Evolutionary conservation across 2,113 vertebrate genomes (phyloP).

Genomic region (Platycercus adscitus): DNA sequence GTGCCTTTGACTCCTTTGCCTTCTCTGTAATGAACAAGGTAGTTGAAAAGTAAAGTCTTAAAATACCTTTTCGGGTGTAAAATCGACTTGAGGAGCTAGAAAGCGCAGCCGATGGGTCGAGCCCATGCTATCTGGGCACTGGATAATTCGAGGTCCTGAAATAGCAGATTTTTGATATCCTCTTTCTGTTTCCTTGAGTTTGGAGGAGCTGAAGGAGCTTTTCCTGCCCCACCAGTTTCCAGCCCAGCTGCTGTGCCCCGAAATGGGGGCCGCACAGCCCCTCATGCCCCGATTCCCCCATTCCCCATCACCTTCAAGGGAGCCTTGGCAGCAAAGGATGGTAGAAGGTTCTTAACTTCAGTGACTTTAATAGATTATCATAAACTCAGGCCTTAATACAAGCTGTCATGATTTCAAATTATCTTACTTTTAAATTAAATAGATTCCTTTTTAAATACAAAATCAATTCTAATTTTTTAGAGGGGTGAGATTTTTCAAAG

Average conservation of each 20-base stretch:
- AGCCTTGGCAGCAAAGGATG: neutral
- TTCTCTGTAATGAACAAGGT: neutral
- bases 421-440: constrained; percentile 68
- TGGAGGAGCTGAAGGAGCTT: neutral
- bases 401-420: constrained; percentile 64
- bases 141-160: neutral
- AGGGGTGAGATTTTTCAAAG: constrained; percentile 64
- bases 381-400: constrained; percentile 53
- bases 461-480: constrained; percentile 69
- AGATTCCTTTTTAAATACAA: constrained; percentile 71
- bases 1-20: neutral
- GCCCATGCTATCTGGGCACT: neutral
- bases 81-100: neutral
- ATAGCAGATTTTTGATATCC: rapidly evolving
- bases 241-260: neutral
- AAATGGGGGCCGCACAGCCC: neutral
- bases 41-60: neutral
- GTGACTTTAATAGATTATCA: constrained; percentile 60
- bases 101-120: rapidly evolving
- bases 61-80: neutral
- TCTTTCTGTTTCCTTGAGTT: neutral
- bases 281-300: rapidly evolving
- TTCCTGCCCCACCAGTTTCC: neutral
- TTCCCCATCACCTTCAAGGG: rapidly evolving
- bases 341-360: constrained; percentile 38